These are phyloP conservation scores for Schrankia costaestrigalis DNA, from an alignment of 2,888 invertebrate genomes.

Conservation along the genomic window DNA sequence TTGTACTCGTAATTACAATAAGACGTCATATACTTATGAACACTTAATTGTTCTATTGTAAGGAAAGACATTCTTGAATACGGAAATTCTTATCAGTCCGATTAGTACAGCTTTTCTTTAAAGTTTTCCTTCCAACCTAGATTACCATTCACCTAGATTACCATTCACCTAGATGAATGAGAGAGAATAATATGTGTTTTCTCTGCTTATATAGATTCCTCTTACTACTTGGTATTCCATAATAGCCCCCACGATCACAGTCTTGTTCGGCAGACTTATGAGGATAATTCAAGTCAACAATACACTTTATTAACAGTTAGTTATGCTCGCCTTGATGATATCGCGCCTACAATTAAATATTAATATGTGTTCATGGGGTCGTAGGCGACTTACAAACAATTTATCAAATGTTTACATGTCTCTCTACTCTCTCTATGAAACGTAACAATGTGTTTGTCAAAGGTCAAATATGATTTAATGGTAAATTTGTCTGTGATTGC, in stretches of 20 bases:
- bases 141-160: no score
- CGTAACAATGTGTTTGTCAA: slow-evolving; percentile 39
- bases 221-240: no score
- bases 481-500: slow-evolving; percentile 9
- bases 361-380: slow-evolving; percentile 68
- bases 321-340: slow-evolving; percentile 71
- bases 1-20: no score
- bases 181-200: no score
- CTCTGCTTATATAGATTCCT: not conserved
- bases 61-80: no score
- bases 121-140: no score
- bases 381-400: slow-evolving; percentile 56
- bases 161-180: no score
- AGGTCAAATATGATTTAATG: slow-evolving; percentile 23
- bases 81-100: no score
- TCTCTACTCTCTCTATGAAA: slow-evolving; percentile 30
- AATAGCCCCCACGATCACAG: slow-evolving; percentile 43
- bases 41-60: no score
- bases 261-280: slow-evolving; percentile 62
- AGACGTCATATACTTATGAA: no score
- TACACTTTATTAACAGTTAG: slow-evolving; percentile 78
- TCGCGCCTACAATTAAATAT: slow-evolving; percentile 78
- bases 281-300: slow-evolving; percentile 78
- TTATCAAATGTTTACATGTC: slow-evolving; percentile 48
- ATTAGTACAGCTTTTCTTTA: no score